Evolutionary conservation across 2,888 invertebrate genomes (phyloP).

Genomic region (Agrochola macilenta): DNA sequence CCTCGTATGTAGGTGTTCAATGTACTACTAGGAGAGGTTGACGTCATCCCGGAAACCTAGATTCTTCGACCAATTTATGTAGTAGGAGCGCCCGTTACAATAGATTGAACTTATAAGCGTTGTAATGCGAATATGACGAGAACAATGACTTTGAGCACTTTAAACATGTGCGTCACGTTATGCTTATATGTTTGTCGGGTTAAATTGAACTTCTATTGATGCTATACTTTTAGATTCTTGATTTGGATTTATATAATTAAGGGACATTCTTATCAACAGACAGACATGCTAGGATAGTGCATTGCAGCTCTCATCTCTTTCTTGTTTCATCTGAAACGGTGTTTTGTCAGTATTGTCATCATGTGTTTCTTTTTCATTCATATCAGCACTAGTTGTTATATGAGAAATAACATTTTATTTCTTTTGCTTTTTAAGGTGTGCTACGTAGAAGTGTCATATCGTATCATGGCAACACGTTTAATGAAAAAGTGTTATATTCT

Average conservation of each 20-base stretch:
- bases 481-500: conserved; percentile 37
- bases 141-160: conserved; percentile 42
- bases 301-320: neutral
- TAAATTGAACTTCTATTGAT: neutral
- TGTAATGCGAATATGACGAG: conserved; percentile 37
- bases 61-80: conserved; percentile 58
- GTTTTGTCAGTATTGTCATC: neutral
- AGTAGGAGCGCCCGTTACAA: conserved; percentile 61
- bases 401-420: neutral
- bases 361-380: neutral
- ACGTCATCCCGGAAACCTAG: conserved; percentile 66
- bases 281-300: neutral
- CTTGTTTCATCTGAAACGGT: neutral
- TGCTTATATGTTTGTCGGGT: neutral
- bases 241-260: neutral
- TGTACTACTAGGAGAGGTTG: conserved; percentile 38
- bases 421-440: neutral
- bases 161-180: neutral
- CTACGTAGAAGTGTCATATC: neutral
- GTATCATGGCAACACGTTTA: conserved; percentile 6
- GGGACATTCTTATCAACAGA: neutral
- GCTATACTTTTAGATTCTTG: neutral
- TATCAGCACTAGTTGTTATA: neutral
- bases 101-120: conserved; percentile 43
- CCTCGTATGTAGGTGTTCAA: conserved; percentile 18